Evolutionary conservation across 2,888 invertebrate species (phyloP).

Genomic region (Drosophila cyrtoloma): DNA sequence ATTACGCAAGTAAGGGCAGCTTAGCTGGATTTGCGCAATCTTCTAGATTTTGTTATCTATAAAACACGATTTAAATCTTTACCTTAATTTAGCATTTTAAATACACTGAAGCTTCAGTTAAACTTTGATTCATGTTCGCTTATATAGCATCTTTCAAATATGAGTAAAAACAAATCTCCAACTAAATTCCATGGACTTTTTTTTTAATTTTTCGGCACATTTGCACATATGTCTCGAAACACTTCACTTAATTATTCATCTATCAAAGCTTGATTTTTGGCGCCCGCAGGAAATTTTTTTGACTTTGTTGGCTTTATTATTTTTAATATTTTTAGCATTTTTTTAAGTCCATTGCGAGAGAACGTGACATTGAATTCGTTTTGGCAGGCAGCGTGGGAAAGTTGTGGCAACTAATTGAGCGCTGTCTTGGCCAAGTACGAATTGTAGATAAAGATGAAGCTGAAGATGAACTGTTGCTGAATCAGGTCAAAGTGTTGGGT

Average conservation of each 20-base stretch:
- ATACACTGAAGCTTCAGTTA: neutral
- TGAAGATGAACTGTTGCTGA: constrained; percentile 18
- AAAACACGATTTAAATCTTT: neutral
- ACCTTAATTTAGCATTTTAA: neutral
- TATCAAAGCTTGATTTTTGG: constrained; percentile 38
- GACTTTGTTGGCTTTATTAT: constrained; percentile 8
- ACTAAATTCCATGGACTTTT: rapidly evolving
- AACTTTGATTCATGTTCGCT: too few species aligned
- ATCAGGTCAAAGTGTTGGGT: constrained; percentile 48
- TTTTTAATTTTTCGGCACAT: neutral
- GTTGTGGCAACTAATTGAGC: constrained; percentile 37
- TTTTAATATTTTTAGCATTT: constrained; percentile 5
- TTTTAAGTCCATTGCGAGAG: neutral
- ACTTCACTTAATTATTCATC: neutral
- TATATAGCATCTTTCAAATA: too few species aligned
- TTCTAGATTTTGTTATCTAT: neutral
- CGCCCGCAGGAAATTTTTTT: constrained; percentile 56
- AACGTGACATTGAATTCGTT: constrained; percentile 73
- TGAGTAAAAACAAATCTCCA: neutral
- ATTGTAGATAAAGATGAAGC: constrained; percentile 4
- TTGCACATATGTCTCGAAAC: neutral
- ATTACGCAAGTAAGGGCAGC: neutral
- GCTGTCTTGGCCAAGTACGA: constrained; percentile 18
- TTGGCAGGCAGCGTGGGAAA: constrained; percentile 63
- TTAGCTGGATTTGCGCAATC: neutral